phyloP scores from a whole-genome alignment of 1,140 invertebrate genomes.

The Drosophila bocqueti region DNA sequence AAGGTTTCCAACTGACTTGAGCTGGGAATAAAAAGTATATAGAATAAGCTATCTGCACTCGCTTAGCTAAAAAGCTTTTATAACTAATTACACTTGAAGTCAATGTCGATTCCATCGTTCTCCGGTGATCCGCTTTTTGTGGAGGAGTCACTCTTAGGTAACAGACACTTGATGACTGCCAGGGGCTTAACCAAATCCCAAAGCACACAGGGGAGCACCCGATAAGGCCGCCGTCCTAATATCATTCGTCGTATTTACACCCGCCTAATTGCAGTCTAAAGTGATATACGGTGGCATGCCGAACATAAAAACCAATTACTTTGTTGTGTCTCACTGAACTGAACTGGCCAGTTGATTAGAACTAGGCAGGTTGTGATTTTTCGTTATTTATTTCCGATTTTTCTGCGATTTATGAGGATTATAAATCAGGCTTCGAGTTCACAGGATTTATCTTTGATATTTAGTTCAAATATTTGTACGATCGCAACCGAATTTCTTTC shows the following conservation, averaged over 20 bases:
- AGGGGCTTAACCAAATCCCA: constrained; percentile 19
- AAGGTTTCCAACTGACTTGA: background rate
- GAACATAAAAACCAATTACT: constrained; percentile 25
- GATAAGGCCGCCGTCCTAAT: constrained; percentile 32
- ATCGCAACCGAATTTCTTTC: background rate
- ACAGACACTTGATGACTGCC: constrained; percentile 32
- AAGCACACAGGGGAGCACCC: constrained; percentile 22
- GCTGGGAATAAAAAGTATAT: background rate
- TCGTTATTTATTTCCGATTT: constrained; percentile 19
- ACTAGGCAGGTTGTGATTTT: background rate
- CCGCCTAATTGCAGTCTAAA: constrained; percentile 37
- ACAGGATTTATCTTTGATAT: constrained; percentile 15
- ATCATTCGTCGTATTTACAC: constrained; percentile 30
- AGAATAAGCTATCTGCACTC: constrained; percentile 9
- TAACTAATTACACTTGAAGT: constrained; percentile 34
- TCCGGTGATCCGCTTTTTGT: constrained; percentile 34
- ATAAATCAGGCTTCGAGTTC: background rate
- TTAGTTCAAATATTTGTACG: background rate
- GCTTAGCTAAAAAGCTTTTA: constrained; percentile 26
- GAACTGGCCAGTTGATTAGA: background rate
- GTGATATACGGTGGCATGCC: constrained; percentile 42
- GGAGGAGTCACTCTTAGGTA: constrained; percentile 40
- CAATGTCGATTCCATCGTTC: constrained; percentile 39
- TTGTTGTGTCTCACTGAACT: constrained; percentile 9
- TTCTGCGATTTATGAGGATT: background rate